These are phyloP conservation scores for Ondatra zibethicus DNA, from an alignment of 2,113 vertebrate species.

Conservation along the genomic window DNA sequence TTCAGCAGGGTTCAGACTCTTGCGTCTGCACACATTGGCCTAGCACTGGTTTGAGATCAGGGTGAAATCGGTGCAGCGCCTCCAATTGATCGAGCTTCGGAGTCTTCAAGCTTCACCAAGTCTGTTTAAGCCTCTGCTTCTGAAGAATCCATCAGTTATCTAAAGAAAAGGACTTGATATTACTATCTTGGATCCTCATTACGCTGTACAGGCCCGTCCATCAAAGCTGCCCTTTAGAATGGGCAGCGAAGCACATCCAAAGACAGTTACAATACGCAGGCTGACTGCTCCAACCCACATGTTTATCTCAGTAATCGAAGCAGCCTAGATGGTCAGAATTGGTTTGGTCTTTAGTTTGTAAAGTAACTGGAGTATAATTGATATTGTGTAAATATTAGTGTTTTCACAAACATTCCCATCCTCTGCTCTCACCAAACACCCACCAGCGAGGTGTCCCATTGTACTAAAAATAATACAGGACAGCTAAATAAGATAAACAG, in stretches of 20 bases:
- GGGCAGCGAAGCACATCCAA: background rate
- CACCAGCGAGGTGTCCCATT: background rate
- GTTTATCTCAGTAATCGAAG: background rate
- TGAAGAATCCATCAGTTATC: background rate
- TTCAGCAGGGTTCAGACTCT: background rate
- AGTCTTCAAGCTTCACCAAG: background rate
- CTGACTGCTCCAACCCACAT: background rate
- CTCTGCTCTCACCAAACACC: background rate
- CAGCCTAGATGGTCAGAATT: background rate
- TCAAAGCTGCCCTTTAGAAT: background rate
- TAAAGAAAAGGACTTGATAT: constrained; percentile 35
- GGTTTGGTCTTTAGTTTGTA: background rate
- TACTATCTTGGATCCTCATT: background rate
- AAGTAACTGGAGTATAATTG: background rate
- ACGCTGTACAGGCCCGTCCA: background rate
- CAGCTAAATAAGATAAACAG: background rate
- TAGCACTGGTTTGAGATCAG: background rate
- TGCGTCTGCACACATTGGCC: background rate
- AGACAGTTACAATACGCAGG: background rate
- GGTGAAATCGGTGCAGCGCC: background rate
- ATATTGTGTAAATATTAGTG: background rate
- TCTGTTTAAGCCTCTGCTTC: background rate
- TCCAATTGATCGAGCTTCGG: background rate
- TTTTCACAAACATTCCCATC: background rate
- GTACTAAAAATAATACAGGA: background rate